A percentile compares a stretch with the other conserved stretches of the same genome.
Evolutionary conservation across 2,113 vertebrate species (phyloP).

Genomic region (Budorcas taxicolor): DNA sequence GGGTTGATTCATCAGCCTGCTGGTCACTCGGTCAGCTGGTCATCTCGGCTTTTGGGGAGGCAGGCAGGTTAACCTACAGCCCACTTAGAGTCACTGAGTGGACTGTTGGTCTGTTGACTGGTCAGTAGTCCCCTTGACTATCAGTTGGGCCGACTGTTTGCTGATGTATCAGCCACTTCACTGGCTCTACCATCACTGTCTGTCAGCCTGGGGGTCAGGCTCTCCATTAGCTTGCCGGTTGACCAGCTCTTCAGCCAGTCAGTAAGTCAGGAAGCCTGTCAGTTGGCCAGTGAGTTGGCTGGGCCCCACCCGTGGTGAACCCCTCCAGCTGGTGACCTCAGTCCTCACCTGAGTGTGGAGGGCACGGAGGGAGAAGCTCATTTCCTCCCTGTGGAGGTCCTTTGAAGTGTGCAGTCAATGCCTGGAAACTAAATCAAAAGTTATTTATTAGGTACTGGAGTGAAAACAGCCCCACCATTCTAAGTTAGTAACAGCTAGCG

Average conservation of each 20-base stretch:
- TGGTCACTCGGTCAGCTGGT: neutral
- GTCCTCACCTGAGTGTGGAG: constrained; percentile 60
- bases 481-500: constrained; percentile 57
- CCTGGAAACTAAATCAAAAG: constrained; percentile 68
- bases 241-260: neutral
- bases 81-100: neutral
- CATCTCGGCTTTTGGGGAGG: neutral
- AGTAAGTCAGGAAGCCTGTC: neutral
- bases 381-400: constrained; percentile 53
- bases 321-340: constrained; percentile 59
- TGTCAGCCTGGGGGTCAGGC: neutral
- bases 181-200: neutral
- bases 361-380: constrained; percentile 55
- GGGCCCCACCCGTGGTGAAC: neutral
- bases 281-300: neutral
- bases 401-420: constrained; percentile 65
- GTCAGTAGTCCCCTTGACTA: neutral
- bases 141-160: neutral
- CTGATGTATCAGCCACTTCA: neutral
- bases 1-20: neutral
- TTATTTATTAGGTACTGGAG: constrained; percentile 70
- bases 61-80: neutral
- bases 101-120: neutral
- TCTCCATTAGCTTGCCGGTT: neutral
- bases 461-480: constrained; percentile 52